Conservation (phyloP, 2,113 vertebrate species). For the Cnemophilus loriae region DNA sequence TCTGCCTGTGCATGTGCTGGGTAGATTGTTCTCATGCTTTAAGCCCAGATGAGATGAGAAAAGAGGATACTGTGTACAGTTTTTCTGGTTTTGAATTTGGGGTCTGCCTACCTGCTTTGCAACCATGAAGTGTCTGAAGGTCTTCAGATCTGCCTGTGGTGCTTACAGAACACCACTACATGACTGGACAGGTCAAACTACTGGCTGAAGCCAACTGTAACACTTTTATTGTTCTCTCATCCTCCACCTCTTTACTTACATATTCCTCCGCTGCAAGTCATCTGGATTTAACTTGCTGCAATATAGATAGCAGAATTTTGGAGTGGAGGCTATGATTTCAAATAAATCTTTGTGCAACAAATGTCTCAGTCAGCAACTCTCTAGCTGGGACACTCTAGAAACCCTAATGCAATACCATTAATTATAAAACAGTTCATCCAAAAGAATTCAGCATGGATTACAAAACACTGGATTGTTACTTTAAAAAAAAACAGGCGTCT, state of each 20-base stretch:
- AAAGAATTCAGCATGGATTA: slow-evolving; percentile 45
- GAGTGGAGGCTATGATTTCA: background rate
- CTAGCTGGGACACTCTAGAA: slow-evolving; percentile 16
- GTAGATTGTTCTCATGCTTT: background rate
- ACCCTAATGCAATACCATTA: slow-evolving; percentile 14
- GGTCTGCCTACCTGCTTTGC: background rate
- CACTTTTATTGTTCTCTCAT: background rate
- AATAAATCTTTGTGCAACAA: slow-evolving; percentile 31
- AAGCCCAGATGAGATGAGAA: background rate
- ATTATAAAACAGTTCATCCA: slow-evolving; percentile 46
- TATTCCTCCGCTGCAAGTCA: background rate
- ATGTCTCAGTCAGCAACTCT: background rate
- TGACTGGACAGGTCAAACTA: background rate
- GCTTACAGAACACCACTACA: background rate
- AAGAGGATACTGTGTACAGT: background rate
- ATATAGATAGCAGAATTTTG: background rate
- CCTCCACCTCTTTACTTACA: background rate
- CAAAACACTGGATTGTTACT: slow-evolving; percentile 37
- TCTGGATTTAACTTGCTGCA: background rate
- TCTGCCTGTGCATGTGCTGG: background rate
- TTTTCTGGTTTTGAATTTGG: background rate
- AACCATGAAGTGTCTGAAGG: background rate
- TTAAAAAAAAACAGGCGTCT: slow-evolving; percentile 44
- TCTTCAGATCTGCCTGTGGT: background rate
- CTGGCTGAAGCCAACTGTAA: background rate